These are phyloP conservation scores for Sisyra terminalis DNA, from an alignment of 2,888 invertebrate species.

Conservation along the genomic window DNA sequence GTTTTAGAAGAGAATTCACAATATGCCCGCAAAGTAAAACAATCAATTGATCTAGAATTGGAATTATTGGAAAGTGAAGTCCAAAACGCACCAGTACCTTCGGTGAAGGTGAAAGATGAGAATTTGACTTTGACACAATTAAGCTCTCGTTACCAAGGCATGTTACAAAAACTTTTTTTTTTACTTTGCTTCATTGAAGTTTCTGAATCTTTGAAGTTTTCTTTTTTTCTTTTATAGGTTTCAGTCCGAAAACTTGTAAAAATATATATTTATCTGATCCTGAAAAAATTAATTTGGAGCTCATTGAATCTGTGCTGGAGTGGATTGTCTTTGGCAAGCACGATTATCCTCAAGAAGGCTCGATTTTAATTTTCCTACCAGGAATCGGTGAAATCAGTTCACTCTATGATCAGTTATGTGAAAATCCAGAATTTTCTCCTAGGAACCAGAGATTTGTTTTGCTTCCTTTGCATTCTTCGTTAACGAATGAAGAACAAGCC, in stretches of 20 bases:
- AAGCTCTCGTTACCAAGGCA: constrained; percentile 45
- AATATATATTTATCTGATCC: constrained; percentile 60
- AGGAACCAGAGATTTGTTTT: constrained; percentile 48
- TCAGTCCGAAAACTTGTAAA: constrained; percentile 46
- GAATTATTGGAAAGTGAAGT: constrained; percentile 48
- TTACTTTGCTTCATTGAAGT: neutral
- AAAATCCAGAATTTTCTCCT: constrained; percentile 45
- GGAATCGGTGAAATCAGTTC: constrained; percentile 64
- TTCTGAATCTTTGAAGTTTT: neutral
- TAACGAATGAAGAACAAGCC: constrained; percentile 72
- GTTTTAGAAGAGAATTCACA: constrained; percentile 43
- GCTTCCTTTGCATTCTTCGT: constrained; percentile 72
- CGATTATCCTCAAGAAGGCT: constrained; percentile 47
- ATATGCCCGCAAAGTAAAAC: constrained; percentile 46
- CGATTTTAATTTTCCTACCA: constrained; percentile 65
- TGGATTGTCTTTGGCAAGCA: constrained; percentile 58
- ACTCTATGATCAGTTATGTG: constrained; percentile 47
- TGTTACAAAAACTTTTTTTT: neutral
- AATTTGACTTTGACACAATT: constrained; percentile 49
- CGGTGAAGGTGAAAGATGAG: constrained; percentile 49
- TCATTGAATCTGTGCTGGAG: constrained; percentile 51
- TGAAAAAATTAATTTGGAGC: constrained; percentile 60
- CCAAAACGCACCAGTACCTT: constrained; percentile 35
- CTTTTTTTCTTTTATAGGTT: constrained; percentile 16
- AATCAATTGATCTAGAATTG: constrained; percentile 33